Percentiles rank a stretch among this genome's conserved stretches.
phyloP scores from a whole-genome alignment of 1,140 invertebrate species.

The Sycobia sp. region DNA sequence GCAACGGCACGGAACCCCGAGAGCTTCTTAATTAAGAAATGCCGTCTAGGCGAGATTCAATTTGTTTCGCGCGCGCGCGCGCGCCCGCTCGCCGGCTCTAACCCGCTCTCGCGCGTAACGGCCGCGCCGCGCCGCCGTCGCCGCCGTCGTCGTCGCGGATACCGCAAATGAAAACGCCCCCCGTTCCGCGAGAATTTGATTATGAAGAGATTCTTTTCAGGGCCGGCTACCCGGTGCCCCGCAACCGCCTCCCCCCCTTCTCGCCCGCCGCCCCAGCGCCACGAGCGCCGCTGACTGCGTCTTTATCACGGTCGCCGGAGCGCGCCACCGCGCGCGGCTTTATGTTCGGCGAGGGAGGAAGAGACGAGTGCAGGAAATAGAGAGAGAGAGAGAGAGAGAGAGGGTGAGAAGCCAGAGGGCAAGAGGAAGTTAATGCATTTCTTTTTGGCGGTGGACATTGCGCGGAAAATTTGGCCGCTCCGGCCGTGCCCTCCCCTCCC shows the following conservation, averaged over 20 bases:
- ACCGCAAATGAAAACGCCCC: constrained; percentile 28
- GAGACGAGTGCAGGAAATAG: too few species aligned
- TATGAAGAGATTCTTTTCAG: constrained; percentile 33
- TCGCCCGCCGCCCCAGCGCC: too few species aligned
- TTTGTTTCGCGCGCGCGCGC: constrained; percentile 34
- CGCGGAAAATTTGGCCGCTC: constrained; percentile 1
- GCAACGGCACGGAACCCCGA: too few species aligned
- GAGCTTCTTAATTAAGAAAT: constrained; percentile 46
- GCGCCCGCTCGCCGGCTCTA: too few species aligned
- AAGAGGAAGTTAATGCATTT: constrained; percentile 9
- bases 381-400: too few species aligned
- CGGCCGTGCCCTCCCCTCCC: too few species aligned
- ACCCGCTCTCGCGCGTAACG: too few species aligned
- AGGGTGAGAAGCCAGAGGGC: too few species aligned
- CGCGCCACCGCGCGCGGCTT: too few species aligned
- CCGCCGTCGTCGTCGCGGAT: background rate
- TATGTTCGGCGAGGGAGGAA: too few species aligned
- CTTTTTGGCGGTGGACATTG: constrained; percentile 18
- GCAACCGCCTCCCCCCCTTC: background rate
- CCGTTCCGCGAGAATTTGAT: constrained; percentile 25
- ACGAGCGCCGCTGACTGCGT: too few species aligned
- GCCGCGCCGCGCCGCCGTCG: background rate
- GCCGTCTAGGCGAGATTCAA: constrained; percentile 41
- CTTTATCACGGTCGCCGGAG: too few species aligned
- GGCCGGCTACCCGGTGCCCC: background rate